Conservation (phyloP, 2,888 invertebrate species). For the Pammene aurita region DNA sequence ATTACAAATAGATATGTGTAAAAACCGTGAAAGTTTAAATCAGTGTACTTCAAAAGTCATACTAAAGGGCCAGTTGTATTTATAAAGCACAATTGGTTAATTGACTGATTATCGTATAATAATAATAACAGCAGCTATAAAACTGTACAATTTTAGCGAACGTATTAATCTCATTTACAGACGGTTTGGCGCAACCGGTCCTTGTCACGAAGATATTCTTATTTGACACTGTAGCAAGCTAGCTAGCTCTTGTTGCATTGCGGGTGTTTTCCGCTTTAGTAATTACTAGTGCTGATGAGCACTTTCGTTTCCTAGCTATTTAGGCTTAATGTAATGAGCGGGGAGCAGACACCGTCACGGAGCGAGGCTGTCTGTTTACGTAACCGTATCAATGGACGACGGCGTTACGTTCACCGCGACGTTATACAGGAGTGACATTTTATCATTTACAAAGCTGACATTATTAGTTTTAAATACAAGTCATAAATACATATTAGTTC, state of each 20-base stretch:
- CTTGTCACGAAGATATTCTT: background rate
- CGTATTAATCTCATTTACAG: background rate
- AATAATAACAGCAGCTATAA: too few species aligned
- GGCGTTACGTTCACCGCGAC: slow-evolving; percentile 12
- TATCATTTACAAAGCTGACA: background rate
- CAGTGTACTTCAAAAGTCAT: too few species aligned
- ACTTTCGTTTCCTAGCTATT: slow-evolving; percentile 34
- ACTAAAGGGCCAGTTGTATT: too few species aligned
- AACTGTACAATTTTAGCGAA: too few species aligned
- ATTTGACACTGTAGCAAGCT: too few species aligned
- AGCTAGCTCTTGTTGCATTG: too few species aligned
- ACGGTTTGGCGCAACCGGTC: background rate
- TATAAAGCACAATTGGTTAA: too few species aligned
- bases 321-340: slow-evolving; percentile 24
- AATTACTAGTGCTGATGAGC: slow-evolving; percentile 10
- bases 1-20: too few species aligned
- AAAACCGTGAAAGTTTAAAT: too few species aligned
- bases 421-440: background rate
- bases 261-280: slow-evolving; percentile 10
- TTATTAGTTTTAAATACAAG: too few species aligned
- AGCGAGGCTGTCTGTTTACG: slow-evolving; percentile 19
- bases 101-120: too few species aligned
- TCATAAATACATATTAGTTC: too few species aligned
- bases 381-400: slow-evolving; percentile 27
- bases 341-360: slow-evolving; percentile 26